phyloP scores from a whole-genome alignment of 2,888 invertebrate species.

The Ophraella communa region DNA sequence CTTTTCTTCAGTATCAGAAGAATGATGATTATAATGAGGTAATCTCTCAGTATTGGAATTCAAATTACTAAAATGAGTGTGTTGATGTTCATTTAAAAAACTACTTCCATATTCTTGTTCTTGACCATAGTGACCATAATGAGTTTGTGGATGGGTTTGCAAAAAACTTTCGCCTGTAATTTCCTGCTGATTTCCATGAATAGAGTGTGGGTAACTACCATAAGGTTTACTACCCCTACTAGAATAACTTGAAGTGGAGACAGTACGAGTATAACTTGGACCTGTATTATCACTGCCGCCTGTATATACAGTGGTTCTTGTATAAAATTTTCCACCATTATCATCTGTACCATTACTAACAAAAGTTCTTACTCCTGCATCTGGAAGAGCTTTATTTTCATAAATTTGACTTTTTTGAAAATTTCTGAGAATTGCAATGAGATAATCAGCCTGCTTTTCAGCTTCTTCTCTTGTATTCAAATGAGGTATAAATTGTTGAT shows the following conservation, averaged over 20 bases:
- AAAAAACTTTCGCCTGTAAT: background rate
- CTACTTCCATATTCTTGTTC: background rate
- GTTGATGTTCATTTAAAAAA: background rate
- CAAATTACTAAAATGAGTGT: background rate
- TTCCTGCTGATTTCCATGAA: background rate
- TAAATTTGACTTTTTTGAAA: background rate
- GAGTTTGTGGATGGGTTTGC: background rate
- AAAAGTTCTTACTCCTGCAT: background rate
- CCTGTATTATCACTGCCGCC: background rate
- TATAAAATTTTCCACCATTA: background rate
- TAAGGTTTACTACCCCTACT: background rate
- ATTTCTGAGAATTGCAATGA: constrained; percentile 29
- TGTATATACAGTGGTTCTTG: constrained; percentile 2
- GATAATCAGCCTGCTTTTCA: constrained; percentile 39
- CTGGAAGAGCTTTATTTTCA: background rate
- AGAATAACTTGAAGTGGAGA: background rate
- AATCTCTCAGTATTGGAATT: background rate
- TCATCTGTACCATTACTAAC: background rate
- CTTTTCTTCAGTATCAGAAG: background rate
- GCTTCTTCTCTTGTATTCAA: constrained; percentile 33
- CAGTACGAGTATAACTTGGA: background rate
- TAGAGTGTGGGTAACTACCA: background rate
- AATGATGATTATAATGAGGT: background rate
- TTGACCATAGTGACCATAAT: background rate
- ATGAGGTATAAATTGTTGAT: constrained; percentile 10